A percentile compares a stretch with the other conserved stretches of the same genome.
Conservation (phyloP, 2,888 invertebrate species). For the Atrina japonica region DNA sequence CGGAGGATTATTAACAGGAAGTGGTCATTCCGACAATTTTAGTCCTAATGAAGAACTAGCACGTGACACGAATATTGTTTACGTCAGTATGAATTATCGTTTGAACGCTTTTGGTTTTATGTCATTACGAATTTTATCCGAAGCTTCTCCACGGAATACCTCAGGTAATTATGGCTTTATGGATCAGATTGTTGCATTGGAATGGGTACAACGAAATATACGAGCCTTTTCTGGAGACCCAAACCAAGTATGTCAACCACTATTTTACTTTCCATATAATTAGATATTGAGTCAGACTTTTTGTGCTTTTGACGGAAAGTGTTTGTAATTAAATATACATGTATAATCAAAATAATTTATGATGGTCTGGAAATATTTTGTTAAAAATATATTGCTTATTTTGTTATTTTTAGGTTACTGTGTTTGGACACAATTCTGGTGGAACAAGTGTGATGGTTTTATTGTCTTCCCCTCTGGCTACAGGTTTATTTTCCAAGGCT, state of each 20-base stretch:
- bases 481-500: constrained; percentile 85
- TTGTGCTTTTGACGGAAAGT: no score
- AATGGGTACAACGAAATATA: constrained; percentile 68
- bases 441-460: constrained; percentile 92
- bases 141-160: constrained; percentile 47
- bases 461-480: constrained; percentile 83
- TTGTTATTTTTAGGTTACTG: constrained; percentile 87
- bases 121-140: constrained; percentile 82
- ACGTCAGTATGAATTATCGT: constrained; percentile 93
- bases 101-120: constrained; percentile 88
- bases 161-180: constrained; percentile 72
- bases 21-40: constrained; percentile 60
- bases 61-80: constrained; percentile 89
- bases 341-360: no score
- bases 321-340: no score
- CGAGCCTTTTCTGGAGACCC: constrained; percentile 68
- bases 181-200: constrained; percentile 65
- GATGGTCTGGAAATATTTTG: no score
- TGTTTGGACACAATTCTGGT: constrained; percentile 92
- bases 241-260: constrained; percentile 51
- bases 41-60: constrained; percentile 89
- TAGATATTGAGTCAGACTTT: no score
- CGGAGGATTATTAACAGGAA: constrained; percentile 62
- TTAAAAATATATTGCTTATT: no score
- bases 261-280: no score